Evolutionary conservation across 2,797 vertebrate genomes (phyloP).

Genomic region (Periophthalmus magnuspinnatus): DNA sequence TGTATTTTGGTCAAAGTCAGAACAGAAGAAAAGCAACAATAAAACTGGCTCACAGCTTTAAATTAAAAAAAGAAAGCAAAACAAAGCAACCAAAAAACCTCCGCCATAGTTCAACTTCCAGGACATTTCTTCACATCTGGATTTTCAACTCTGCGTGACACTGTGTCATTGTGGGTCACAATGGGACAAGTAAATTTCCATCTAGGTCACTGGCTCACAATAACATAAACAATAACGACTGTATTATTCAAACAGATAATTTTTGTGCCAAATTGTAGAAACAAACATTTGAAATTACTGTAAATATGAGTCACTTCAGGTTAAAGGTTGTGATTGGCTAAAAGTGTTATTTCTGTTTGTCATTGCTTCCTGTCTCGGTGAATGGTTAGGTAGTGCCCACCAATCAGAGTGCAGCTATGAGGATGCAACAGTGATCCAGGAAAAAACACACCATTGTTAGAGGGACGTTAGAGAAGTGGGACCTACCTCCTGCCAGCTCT

Average conservation of each 20-base stretch:
- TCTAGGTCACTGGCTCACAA: conserved; percentile 50
- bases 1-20: not conserved
- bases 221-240: conserved; percentile 33
- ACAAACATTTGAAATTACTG: conserved; percentile 54
- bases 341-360: conserved; percentile 59
- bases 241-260: conserved; percentile 34
- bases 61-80: not conserved
- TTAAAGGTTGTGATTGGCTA: conserved; percentile 56
- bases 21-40: not conserved
- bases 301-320: conserved; percentile 65
- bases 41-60: not conserved
- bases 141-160: conserved; percentile 3
- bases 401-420: conserved; percentile 65
- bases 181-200: conserved; percentile 30
- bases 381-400: conserved; percentile 50
- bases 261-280: conserved; percentile 31
- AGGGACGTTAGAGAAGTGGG: conserved; percentile 61
- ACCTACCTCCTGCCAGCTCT: conserved; percentile 46
- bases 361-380: conserved; percentile 75
- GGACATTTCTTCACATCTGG: conserved; percentile 3
- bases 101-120: no score
- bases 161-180: conserved; percentile 42
- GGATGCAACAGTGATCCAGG: conserved; percentile 80
- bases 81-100: not conserved
- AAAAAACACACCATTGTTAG: conserved; percentile 80